Evolutionary conservation across 2,113 vertebrate species (phyloP), one percentile per base, ranked within the genome.

Genomic region (Phocoena phocoena): DNA sequence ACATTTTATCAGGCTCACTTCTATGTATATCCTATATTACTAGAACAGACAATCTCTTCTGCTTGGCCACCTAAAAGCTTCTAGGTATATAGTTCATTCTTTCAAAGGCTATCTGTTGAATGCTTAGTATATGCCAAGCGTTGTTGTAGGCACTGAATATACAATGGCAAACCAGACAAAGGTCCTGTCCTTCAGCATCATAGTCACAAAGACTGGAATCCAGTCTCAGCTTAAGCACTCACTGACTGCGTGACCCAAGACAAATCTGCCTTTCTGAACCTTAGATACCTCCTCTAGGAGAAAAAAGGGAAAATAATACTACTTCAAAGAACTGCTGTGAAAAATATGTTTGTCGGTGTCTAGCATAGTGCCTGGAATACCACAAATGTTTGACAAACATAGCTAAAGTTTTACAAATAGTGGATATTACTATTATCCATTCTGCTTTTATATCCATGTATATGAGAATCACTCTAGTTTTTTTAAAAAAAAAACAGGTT

Each of bases 381-480:
- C 60, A 95, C 5, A 91, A 60, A 88, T n/a, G 55, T 11, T 74
- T 73, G 73, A 47, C 73, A 88, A 85, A 38, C 8, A 20, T 55
- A 88, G 81, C 25, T 90, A n/a, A 4, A 55, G 28, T 81, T 97
- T 96, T 85, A 95, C 10, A 96, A 95, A 89, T 20, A 93, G 58
- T 3, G 83, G 12, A 77, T 74, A 86, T 36, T 83, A 89, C 33
- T 60, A 81, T 83, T 96, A 97, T 94, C 93, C 76, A 96, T 67
- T 81, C 91, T 97, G 93, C 93, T 97, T 98, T 95, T 80, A 98
- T 91, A 97, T 92, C 84, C 97, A 85, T 67, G 76, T 97, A 96
- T 93, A 63, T 95, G 95, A 96, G 92, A 96, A 98, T 95, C 85
- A 95, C 96, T 97, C 96, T 97, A 91, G 93, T 97, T 98, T 58